These are phyloP conservation scores for Ia io DNA, from an alignment of 2,113 vertebrate genomes.

Conservation along the genomic window DNA sequence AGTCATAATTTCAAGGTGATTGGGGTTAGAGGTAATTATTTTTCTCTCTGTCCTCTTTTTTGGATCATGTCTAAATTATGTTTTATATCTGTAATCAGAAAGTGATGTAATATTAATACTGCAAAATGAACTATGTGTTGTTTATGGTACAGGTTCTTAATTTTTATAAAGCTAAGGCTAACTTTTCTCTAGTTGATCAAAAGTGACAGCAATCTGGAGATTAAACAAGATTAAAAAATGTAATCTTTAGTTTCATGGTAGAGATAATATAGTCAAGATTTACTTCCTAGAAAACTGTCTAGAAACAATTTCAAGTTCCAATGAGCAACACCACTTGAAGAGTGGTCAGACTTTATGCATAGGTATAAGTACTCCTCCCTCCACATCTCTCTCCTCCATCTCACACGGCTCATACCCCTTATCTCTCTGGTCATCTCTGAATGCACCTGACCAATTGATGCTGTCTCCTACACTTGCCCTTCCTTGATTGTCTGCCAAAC, in stretches of 20 bases:
- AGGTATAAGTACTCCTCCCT: neutral
- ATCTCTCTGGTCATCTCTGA: neutral
- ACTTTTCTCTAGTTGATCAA: neutral
- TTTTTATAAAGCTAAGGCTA: neutral
- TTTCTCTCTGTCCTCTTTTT: neutral
- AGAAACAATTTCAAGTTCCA: neutral
- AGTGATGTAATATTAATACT: neutral
- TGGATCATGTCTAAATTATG: neutral
- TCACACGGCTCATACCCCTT: neutral
- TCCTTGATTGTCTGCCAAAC: neutral
- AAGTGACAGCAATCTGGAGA: neutral
- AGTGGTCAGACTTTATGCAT: neutral
- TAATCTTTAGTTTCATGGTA: neutral
- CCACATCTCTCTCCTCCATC: neutral
- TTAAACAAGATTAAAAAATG: neutral
- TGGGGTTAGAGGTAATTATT: neutral
- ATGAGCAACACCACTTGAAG: neutral
- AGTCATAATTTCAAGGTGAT: neutral
- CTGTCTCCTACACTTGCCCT: neutral
- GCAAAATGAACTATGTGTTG: neutral
- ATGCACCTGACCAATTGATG: neutral
- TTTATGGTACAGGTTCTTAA: neutral
- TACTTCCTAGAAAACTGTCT: neutral
- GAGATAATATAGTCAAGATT: neutral
- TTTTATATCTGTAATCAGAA: slow-evolving; percentile 9